Percentiles rank a stretch among this genome's conserved stretches.
Conservation (phyloP, 1,140 invertebrate species). For the Ceratoteleas bidentatus region DNA sequence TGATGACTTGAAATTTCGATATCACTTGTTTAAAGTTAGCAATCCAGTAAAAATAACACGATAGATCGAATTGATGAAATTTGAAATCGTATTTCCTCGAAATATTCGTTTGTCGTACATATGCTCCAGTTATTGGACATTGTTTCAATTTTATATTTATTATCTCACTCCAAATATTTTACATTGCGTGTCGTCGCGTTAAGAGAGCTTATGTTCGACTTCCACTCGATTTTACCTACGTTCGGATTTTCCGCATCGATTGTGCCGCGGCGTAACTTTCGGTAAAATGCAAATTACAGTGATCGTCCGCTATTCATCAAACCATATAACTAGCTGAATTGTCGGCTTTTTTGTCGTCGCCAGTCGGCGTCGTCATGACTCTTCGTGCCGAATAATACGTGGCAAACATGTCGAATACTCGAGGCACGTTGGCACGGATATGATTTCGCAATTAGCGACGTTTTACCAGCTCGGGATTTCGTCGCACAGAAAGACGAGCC, state of each 20-base stretch:
- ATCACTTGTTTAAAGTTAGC: too few relatives aligned
- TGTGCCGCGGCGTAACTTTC: constrained; percentile 25
- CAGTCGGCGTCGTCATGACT: too few relatives aligned
- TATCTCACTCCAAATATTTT: background rate
- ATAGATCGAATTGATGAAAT: too few relatives aligned
- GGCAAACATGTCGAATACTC: constrained; percentile 53
- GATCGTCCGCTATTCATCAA: constrained; percentile 48
- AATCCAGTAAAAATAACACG: too few relatives aligned
- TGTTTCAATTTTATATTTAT: too few relatives aligned
- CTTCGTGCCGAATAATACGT: too few relatives aligned
- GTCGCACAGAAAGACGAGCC: constrained; percentile 65
- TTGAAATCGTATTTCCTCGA: too few relatives aligned
- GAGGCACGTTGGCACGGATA: background rate
- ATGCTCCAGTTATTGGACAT: too few relatives aligned
- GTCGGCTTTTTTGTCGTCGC: background rate
- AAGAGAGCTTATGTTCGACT: constrained; percentile 25
- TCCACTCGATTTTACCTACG: constrained; percentile 23
- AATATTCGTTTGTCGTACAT: too few relatives aligned
- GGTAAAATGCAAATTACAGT: constrained; percentile 47
- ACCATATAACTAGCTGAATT: constrained; percentile 15
- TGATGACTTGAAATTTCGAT: too few relatives aligned
- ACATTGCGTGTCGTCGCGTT: background rate
- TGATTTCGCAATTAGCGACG: background rate
- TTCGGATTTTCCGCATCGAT: constrained; percentile 26
- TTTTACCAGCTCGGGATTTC: background rate